Conservation (phyloP, 2,888 invertebrate genomes). For the Drosophila lacicola region DNA sequence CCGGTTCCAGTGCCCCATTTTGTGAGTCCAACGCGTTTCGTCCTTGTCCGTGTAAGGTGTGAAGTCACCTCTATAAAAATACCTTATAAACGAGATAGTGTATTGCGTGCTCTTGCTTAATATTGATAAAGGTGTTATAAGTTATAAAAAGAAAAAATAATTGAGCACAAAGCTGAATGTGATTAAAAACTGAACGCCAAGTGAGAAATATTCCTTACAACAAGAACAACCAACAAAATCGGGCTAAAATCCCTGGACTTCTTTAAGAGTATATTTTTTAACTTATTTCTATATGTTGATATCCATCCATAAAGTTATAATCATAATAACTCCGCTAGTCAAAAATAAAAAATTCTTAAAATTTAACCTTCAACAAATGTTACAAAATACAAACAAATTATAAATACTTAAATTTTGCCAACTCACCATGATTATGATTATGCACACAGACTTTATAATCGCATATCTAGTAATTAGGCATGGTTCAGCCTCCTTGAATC, state of each 20-base stretch:
- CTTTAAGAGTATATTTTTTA: too few species aligned
- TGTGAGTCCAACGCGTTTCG: slow-evolving; percentile 37
- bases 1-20: slow-evolving; percentile 37
- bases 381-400: slow-evolving; percentile 6
- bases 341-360: too few species aligned
- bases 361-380: too few species aligned
- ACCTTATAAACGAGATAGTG: not conserved
- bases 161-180: not conserved
- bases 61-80: not conserved
- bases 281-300: too few species aligned
- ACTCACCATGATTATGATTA: slow-evolving; percentile 37
- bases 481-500: not conserved
- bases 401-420: not conserved
- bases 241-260: too few species aligned
- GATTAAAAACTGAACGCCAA: not conserved
- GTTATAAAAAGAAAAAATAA: not conserved
- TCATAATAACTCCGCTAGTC: too few species aligned
- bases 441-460: slow-evolving; percentile 3
- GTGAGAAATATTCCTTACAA: too few species aligned
- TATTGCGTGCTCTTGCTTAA: not conserved
- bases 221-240: too few species aligned
- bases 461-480: slow-evolving; percentile 3
- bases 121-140: not conserved
- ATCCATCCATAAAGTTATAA: too few species aligned
- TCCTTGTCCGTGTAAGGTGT: slow-evolving; percentile 16